Evolutionary conservation across 2,113 vertebrate genomes (phyloP).

Genomic region (Cheilinus undulatus): DNA sequence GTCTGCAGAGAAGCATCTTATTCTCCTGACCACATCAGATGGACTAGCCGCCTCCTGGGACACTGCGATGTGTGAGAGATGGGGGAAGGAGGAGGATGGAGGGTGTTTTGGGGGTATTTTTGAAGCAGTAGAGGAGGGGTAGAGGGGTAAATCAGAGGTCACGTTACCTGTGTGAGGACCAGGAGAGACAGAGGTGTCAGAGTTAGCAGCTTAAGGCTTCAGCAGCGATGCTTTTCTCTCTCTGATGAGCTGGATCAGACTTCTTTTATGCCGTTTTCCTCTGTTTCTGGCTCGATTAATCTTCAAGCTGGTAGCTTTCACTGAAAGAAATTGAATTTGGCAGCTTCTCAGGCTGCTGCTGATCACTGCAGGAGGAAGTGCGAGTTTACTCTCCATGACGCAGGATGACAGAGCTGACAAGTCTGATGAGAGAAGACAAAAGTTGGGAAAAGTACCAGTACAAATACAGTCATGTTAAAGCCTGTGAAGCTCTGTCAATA

Average conservation of each 20-base stretch:
- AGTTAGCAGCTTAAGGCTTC: constrained; percentile 19
- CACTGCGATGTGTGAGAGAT: constrained; percentile 6
- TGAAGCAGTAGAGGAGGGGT: neutral
- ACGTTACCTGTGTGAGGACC: constrained; percentile 44
- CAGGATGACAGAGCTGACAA: neutral
- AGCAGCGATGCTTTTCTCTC: neutral
- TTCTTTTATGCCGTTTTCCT: neutral
- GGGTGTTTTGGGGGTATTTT: constrained; percentile 20
- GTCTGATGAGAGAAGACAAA: neutral
- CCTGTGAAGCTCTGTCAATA: neutral
- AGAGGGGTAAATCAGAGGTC: constrained; percentile 15
- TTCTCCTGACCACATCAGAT: constrained; percentile 60
- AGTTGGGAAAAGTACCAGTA: neutral
- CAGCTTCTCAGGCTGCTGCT: neutral
- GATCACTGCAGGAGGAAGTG: neutral
- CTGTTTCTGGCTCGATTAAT: neutral
- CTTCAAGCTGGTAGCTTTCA: neutral
- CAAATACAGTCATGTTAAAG: neutral
- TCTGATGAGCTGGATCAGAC: neutral
- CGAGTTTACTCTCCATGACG: neutral
- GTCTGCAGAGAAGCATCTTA: constrained; percentile 24
- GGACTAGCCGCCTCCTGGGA: constrained; percentile 11
- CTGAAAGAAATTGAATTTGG: constrained; percentile 24
- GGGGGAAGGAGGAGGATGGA: neutral
- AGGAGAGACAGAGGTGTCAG: constrained; percentile 16